These are phyloP conservation scores for Tychaedon coryphoeus DNA, from an alignment of 2,113 vertebrate genomes.

Conservation along the genomic window DNA sequence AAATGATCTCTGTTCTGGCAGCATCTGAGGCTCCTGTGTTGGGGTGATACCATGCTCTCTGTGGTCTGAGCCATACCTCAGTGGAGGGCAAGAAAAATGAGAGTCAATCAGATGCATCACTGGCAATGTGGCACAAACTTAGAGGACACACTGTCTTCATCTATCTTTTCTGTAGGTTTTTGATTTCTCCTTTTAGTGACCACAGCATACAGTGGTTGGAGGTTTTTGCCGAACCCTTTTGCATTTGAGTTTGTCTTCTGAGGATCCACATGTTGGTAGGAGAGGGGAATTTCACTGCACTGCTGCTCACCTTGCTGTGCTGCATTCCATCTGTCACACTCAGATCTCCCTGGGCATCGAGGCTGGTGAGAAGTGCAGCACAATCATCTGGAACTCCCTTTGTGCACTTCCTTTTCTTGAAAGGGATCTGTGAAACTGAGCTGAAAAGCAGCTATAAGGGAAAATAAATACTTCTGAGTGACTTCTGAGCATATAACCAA, in stretches of 20 bases:
- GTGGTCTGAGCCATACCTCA: neutral
- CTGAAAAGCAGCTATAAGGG: neutral
- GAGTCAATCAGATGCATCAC: neutral
- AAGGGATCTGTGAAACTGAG: neutral
- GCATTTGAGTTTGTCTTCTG: neutral
- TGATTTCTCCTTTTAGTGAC: neutral
- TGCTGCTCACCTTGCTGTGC: rapidly evolving
- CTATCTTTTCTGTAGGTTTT: neutral
- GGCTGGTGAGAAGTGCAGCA: neutral
- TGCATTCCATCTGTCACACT: neutral
- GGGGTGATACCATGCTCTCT: rapidly evolving
- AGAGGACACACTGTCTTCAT: neutral
- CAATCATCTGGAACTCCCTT: neutral
- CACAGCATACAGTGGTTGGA: neutral
- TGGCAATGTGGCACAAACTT: neutral
- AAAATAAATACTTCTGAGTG: conserved; percentile 8
- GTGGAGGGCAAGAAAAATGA: neutral
- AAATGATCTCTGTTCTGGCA: neutral
- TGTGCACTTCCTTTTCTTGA: neutral
- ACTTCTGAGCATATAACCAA: neutral
- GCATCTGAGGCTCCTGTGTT: neutral
- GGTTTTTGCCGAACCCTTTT: neutral
- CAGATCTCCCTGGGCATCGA: rapidly evolving
- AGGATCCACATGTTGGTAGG: neutral
- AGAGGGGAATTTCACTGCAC: neutral